These are phyloP conservation scores for Wasmannia auropunctata DNA, from an alignment of 1,140 invertebrate species.

Conservation along the genomic window DNA sequence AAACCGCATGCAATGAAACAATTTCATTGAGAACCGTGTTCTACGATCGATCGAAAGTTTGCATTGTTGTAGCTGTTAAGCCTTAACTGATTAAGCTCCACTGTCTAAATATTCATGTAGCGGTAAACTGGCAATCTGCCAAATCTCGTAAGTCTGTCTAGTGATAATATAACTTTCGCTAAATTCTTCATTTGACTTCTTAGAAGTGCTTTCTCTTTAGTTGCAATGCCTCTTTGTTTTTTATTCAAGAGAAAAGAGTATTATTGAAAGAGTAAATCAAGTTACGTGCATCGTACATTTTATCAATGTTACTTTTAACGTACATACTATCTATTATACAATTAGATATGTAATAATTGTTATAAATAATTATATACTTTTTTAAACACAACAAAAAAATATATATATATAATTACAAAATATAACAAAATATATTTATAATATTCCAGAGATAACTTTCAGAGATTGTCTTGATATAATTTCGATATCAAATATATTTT, in stretches of 20 bases:
- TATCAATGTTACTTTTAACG: neutral
- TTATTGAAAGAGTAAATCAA: neutral
- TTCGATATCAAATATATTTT: slow-evolving; percentile 33
- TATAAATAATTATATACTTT: neutral
- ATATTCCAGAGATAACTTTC: neutral
- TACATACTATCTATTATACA: neutral
- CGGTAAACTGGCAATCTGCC: neutral
- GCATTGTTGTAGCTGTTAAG: neutral
- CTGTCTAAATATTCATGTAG: neutral
- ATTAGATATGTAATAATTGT: neutral
- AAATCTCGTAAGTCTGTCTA: neutral
- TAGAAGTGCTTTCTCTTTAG: neutral
- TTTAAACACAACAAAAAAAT: neutral
- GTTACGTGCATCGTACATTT: neutral
- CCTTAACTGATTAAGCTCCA: neutral
- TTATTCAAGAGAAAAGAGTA: neutral
- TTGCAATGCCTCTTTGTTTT: neutral
- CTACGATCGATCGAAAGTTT: neutral
- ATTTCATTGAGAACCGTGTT: slow-evolving; percentile 4
- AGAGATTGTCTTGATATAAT: neutral
- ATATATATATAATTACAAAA: no score
- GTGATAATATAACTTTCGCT: neutral
- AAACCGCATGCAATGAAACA: neutral
- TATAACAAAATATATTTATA: neutral
- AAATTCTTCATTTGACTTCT: neutral